Evolutionary conservation across 2,113 vertebrate species (phyloP).

Genomic region (Phainopepla nitens): DNA sequence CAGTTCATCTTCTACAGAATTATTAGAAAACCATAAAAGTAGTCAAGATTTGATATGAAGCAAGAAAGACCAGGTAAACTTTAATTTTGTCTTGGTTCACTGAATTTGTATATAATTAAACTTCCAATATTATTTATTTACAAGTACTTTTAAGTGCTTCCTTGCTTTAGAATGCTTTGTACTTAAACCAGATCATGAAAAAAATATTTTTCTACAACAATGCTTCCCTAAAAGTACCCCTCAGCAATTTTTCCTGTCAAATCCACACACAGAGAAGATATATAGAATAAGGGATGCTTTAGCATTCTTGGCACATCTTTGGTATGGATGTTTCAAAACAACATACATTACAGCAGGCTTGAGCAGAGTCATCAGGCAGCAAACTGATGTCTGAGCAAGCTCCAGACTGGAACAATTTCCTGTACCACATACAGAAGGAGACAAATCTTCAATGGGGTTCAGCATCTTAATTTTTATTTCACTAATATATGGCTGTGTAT

Average conservation of each 20-base stretch:
- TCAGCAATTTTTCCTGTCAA: not conserved
- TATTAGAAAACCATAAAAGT: not conserved
- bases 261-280: not conserved
- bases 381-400: not conserved
- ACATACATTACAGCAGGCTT: not conserved
- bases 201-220: not conserved
- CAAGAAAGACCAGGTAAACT: not conserved
- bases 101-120: not conserved
- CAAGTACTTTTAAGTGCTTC: not conserved
- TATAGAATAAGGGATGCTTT: not conserved
- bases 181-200: not conserved
- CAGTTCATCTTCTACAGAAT: not conserved
- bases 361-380: not conserved
- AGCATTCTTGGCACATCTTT: not conserved
- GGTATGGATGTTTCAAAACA: not conserved
- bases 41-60: not conserved
- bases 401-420: not conserved
- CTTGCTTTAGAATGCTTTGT: not conserved
- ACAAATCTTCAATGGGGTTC: not conserved
- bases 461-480: not conserved
- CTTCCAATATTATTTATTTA: not conserved
- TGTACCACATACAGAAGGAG: not conserved
- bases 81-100: not conserved
- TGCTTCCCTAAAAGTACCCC: not conserved
- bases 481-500: not conserved